These are phyloP conservation scores for Protodeltote pygarga DNA, from an alignment of 2,888 invertebrate genomes.

Conservation along the genomic window DNA sequence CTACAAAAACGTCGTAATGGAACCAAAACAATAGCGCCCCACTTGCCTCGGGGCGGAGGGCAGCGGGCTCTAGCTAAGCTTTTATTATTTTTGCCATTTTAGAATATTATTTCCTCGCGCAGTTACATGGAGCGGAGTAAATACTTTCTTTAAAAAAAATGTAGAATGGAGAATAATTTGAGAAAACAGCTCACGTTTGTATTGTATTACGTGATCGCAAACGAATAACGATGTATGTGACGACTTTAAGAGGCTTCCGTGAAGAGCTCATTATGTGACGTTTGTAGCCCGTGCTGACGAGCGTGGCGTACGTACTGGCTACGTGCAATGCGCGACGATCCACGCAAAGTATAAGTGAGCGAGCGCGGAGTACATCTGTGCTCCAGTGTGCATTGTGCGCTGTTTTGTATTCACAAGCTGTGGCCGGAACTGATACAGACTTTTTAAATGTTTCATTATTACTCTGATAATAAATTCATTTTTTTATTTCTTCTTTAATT, in stretches of 20 bases:
- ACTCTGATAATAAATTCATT: slow-evolving; percentile 1
- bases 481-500: slow-evolving; percentile 4
- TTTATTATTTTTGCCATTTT: slow-evolving; percentile 4
- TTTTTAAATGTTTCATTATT: background rate
- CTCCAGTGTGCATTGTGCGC: background rate
- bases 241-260: background rate
- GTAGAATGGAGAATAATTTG: background rate
- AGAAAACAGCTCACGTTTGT: background rate
- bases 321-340: background rate
- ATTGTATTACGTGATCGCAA: background rate
- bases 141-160: background rate
- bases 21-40: slow-evolving; percentile 10
- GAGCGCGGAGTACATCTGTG: too few relatives aligned
- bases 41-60: background rate
- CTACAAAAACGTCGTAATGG: slow-evolving; percentile 4
- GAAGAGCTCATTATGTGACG: background rate
- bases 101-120: background rate
- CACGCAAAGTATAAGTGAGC: background rate
- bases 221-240: background rate
- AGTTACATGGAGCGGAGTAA: slow-evolving; percentile 1
- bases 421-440: background rate
- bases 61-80: background rate
- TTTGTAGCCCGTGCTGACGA: background rate
- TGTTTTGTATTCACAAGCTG: background rate
- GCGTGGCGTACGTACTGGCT: too few relatives aligned